These are phyloP conservation scores for Drosophila sechellia DNA, from an alignment of 1,140 invertebrate genomes.

Conservation along the genomic window DNA sequence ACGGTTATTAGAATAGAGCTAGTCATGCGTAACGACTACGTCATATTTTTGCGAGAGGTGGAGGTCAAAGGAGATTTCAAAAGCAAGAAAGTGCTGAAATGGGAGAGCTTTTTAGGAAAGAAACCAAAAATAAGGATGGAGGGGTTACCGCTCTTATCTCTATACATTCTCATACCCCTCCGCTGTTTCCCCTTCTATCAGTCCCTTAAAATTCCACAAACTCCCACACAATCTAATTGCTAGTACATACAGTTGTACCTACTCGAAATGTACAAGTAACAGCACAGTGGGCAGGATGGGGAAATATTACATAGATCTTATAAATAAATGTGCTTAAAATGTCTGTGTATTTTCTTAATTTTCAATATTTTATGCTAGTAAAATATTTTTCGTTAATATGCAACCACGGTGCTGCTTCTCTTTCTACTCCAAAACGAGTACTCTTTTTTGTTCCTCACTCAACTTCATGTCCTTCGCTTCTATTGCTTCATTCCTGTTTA, in stretches of 20 bases:
- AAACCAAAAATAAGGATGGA: not conserved
- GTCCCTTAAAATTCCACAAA: constrained; percentile 1
- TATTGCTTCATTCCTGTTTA: constrained; percentile 5
- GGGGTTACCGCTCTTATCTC: constrained; percentile 15
- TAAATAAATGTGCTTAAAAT: not conserved
- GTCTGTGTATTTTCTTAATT: no score
- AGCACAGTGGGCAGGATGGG: constrained; percentile 5
- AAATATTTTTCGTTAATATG: no score
- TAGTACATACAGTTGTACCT: constrained; percentile 24
- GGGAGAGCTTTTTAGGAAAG: constrained; percentile 31
- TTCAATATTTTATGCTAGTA: no score
- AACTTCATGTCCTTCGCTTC: constrained; percentile 9
- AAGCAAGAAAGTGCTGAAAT: not conserved
- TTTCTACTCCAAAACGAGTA: not conserved
- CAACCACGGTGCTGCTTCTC: constrained; percentile 1
- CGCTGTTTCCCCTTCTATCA: not conserved
- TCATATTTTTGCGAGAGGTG: constrained; percentile 32
- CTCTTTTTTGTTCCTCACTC: not conserved
- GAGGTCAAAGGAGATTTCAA: not conserved
- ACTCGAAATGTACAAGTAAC: constrained; percentile 20
- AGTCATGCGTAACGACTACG: constrained; percentile 50
- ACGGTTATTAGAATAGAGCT: constrained; percentile 31
- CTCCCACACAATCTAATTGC: constrained; percentile 19
- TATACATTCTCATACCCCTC: not conserved
- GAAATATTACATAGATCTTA: not conserved